phyloP scores from a whole-genome alignment of 2,797 vertebrate genomes.

The Macrochelys suwanniensis region DNA sequence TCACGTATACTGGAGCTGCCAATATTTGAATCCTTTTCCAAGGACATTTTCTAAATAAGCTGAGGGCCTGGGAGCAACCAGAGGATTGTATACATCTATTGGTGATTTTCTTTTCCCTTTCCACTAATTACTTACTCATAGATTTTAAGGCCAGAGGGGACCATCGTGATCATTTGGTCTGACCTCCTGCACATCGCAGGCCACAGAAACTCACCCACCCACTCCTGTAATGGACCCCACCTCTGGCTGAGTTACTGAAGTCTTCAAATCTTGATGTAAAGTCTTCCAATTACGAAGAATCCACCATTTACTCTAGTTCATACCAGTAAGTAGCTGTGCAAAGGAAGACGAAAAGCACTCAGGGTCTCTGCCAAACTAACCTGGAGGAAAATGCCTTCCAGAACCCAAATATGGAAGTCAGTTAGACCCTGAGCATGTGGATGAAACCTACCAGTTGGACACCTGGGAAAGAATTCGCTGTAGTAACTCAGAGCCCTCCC shows the following conservation, averaged over 20 bases:
- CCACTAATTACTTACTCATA: constrained; percentile 54
- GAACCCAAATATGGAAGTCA: background rate
- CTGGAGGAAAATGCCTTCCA: background rate
- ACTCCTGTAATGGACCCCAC: background rate
- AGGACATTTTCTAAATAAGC: constrained; percentile 63
- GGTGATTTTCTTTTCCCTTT: constrained; percentile 62
- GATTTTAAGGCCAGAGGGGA: constrained; percentile 1
- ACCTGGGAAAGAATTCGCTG: background rate
- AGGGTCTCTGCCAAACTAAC: background rate
- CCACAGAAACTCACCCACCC: background rate
- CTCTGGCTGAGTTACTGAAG: background rate
- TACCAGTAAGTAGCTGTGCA: background rate
- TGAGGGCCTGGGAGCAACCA: constrained; percentile 29
- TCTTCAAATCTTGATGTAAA: background rate
- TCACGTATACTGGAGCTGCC: background rate
- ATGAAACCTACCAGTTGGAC: background rate
- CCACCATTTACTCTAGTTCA: background rate
- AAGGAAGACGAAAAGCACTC: background rate
- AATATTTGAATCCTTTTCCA: constrained; percentile 58
- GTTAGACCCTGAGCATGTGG: background rate
- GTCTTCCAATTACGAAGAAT: background rate
- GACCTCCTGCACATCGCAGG: background rate
- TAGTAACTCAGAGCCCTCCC: background rate
- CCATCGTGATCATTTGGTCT: background rate
- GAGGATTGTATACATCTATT: constrained; percentile 56